Evolutionary conservation across 2,797 vertebrate genomes (phyloP).

Genomic region (Cynopterus sphinx): DNA sequence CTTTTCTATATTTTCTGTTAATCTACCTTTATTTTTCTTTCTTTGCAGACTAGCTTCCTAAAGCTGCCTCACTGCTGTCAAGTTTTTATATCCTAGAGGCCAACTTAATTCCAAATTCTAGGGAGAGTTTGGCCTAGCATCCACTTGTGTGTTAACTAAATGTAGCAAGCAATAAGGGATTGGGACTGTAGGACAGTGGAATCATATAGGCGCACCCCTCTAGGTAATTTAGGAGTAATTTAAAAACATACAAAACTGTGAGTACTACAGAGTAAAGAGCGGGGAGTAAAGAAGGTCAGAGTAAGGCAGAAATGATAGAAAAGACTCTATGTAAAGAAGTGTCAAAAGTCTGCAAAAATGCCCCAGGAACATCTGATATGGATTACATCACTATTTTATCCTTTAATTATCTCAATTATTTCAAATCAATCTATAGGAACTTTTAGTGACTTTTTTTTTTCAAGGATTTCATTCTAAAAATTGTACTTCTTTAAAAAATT

Average conservation of each 20-base stretch:
- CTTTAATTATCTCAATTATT: neutral
- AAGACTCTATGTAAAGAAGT: neutral
- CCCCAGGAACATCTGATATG: neutral
- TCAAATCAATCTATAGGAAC: neutral
- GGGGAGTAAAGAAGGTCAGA: neutral
- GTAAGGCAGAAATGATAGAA: neutral
- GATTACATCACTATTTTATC: neutral
- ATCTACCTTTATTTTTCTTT: neutral
- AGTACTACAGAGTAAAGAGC: neutral
- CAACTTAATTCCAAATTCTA: neutral
- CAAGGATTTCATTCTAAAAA: neutral
- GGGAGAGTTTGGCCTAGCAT: neutral
- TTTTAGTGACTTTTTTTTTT: neutral
- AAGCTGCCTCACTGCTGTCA: neutral
- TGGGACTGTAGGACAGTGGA: neutral
- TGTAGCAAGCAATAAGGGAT: neutral
- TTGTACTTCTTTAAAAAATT: neutral
- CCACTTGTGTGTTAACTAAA: neutral
- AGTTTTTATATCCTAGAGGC: neutral
- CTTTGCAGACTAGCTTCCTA: neutral
- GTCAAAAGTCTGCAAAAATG: neutral
- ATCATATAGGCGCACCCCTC: neutral
- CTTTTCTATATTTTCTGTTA: neutral
- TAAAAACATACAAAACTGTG: neutral
- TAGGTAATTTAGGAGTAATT: neutral